Evolutionary conservation across 2,888 invertebrate genomes (phyloP).

Genomic region (Branchellion lobata): DNA sequence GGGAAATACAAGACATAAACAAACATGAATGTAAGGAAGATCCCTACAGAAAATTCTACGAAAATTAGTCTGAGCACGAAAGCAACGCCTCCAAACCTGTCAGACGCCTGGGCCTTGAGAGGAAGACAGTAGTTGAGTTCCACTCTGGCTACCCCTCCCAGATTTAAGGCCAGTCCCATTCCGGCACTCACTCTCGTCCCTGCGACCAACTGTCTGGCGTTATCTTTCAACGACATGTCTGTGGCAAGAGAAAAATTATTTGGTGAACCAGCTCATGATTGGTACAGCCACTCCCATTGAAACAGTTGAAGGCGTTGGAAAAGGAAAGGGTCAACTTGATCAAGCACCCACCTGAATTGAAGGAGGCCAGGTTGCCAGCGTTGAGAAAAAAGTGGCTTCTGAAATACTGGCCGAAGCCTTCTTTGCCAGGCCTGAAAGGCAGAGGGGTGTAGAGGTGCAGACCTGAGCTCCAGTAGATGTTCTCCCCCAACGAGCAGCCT

Average conservation of each 20-base stretch:
- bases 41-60: too few species aligned
- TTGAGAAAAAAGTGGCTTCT: slow-evolving; percentile 86
- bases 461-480: slow-evolving; percentile 82
- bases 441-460: slow-evolving; percentile 85
- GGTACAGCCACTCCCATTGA: too few species aligned
- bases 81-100: slow-evolving; percentile 62
- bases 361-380: slow-evolving; percentile 76
- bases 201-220: slow-evolving; percentile 41
- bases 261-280: background rate
- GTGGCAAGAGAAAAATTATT: too few species aligned
- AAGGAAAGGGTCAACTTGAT: too few species aligned
- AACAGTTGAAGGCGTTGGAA: background rate
- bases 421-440: slow-evolving; percentile 78
- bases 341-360: slow-evolving; percentile 54
- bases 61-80: too few species aligned
- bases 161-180: slow-evolving; percentile 77
- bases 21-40: background rate
- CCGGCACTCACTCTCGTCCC: slow-evolving; percentile 73
- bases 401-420: slow-evolving; percentile 80
- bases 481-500: slow-evolving; percentile 63
- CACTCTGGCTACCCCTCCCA: slow-evolving; percentile 82
- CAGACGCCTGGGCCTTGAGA: slow-evolving; percentile 69
- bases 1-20: too few species aligned
- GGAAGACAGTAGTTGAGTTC: slow-evolving; percentile 94
- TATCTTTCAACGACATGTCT: slow-evolving; percentile 30